Base-by-base conservation (phyloP, 2,797 vertebrate genomes). In the Enteromius argenteus region DNA sequence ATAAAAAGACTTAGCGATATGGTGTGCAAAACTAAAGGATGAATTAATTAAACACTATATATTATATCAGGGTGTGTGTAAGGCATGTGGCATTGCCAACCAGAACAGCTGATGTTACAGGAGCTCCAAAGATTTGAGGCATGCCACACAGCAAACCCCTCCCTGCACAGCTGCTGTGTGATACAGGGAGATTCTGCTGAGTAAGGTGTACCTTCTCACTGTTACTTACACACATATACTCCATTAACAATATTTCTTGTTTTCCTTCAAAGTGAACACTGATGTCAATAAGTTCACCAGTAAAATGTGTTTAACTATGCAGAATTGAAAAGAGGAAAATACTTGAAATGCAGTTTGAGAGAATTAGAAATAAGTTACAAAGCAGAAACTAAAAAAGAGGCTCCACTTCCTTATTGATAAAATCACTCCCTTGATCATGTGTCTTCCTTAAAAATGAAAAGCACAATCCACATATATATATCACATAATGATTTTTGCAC, bases 51-150 rank as follows among this genome's bases (percentile, higher is more conserved):
- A 30, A 78, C 42, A 62, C 15, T 30, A 30, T 44, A 60, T 42
- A 78, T 10, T 67, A 32, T 68, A 35, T 72, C 32, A 51, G 73
- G 76, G 37, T 81, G 56, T 46, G 30, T 75, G 23, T 35, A 56
- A 32, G 37, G 44, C 8, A 15, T 62, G 79, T 83, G 76, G 49
- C 79, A 62, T 14, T 37, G 64, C 72, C 83, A 86, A 82, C 60
- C 71, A 69, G 44, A 80, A 84, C 83, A 82, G 85, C 72, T 81
- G 60, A 76, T 75, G 62, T 79, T 72, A 62, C 78, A 60, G 62
- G 79, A 84, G 78, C 67, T 56, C 37, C 15, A 85, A 75, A 56
- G 80, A 87, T 89, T 79, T 71, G 68, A 69, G 71, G 58, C 79
- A 80, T 77, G 69, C 66, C 66, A 72, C 77, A 84, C 60, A 69